Base-by-base conservation (phyloP, 2,888 invertebrate species). In the Atethmia centrago region DNA sequence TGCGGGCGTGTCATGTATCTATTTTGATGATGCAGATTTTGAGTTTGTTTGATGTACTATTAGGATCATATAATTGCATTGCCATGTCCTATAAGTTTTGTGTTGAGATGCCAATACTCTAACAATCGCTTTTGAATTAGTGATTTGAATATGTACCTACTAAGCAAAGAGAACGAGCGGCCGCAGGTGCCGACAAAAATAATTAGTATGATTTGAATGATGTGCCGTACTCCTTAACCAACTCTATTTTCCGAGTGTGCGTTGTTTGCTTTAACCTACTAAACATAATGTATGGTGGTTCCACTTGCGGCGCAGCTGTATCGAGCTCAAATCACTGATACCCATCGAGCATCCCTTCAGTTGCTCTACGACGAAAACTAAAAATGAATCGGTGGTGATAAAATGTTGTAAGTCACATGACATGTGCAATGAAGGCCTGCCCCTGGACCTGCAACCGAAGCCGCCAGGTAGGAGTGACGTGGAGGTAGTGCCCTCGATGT, bases 301-400 rank as follows among this genome's bases (percentile, higher is more conserved):
- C 95, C 93, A 92, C 94, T 93, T 93, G 95, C 93, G 94, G 93
- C 94, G 96, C 97, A 98, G 98, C 97, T 98, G 98, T 97, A 97
- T 98, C 97, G 97, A 97, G 95, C 97, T 96, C 96, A 96, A 96
- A 95, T 97, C 97, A 95, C 97, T 97, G 96, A 97, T 98, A 94
- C 98, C 98, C 94, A 97, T 97, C 95, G 97, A 98, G 97, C 98
- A 98, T 94, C 98, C 98, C 95, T 97, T 98, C 97, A 97, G 97
- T 97, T 98, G 98, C 97, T 97, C 97, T 96, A 97, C 97, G 95
- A 97, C 97, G 95, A 97, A 97, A 96, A 97, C 97, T 96, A 97
- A 97, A 96, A 98, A 98, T 97, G 97, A 97, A 92, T 97, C 97
- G 90, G 97, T 98, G 97, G 97, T 97, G 96, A 97, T 98, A 97